Evolutionary conservation across 2,888 invertebrate species (phyloP), one percentile per base, ranked within the genome.

Genomic region (Napeogenes inachia): DNA sequence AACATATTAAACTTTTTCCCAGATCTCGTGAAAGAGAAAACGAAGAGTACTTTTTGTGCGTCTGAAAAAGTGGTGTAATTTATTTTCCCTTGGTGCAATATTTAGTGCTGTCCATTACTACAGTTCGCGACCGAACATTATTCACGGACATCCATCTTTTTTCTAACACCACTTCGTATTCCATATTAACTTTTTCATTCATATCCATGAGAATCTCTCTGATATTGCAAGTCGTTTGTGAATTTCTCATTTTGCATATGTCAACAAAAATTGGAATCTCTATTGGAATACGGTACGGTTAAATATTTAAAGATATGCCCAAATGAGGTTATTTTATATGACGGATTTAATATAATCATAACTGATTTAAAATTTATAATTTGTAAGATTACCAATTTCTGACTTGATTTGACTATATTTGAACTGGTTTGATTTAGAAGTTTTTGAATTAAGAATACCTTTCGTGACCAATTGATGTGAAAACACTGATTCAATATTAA

Each of bases 31-130:
- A 81, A 86, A 84, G 83, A 84, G 85, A 84, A 83, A 86, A 84
- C 85, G 85, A 84, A 84, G 82, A 82, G 77, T 77, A 76, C 82
- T 89, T 88, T 89, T 89, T 87, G 87, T 84, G 81, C 78, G 71
- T 75, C 82, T 88, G 89, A 89, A 89, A 89, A 89, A 88, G 84
- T 80, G 82, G 75, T 73, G 87, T 88, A 88, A 89, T 89, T 89
- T 89, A 89, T 89, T 87, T 88, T 85, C 87, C 85, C 87, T 85
- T 77, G 82, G 84, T 87, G 85, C 87, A 88, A 89, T 89, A 89
- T 89, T 89, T 89, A 89, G 89, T 88, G 89, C 86, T 89, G 89
- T 88, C 89, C 89, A 89, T 89, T 89, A 89, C 89, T 83, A 83
- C 81, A 88, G 89, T 88, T 87, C 88, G 88, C 89, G 89, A 87